Evolutionary conservation across 2,797 vertebrate species (phyloP), one percentile per base, ranked within the genome.

Genomic region (Sphenodon punctatus): DNA sequence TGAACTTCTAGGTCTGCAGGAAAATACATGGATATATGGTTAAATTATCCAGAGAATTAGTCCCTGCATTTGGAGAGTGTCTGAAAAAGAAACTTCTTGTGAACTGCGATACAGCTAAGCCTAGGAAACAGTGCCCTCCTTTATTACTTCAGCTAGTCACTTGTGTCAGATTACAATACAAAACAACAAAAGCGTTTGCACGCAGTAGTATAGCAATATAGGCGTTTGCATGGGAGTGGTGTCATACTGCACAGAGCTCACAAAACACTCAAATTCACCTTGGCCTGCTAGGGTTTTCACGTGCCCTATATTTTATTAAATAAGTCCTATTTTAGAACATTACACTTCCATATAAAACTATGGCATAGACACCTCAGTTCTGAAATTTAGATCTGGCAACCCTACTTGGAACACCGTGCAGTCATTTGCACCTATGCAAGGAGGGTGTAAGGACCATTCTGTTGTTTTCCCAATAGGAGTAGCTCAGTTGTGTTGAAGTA

Each of bases 41-140:
- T 23, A 41, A 68, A 32, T 56, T 23, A 20, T 32, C 43, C 66
- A 32, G 22, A 32, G 10, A 12, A 71, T 56, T 68, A 77, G 3
- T n/a, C 48, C 19, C 22, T 51, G 25, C 5, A 8, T 58, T 51
- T 58, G n/a, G 2, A 36, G 78, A 51, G 19, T 43, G 4, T 46
- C 42, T 60, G 34, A 77, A 13, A 32, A 69, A 6, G 51, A 67
- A 85, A 85, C 2, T 67, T 84, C 58, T 82, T 41, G 42, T 68
- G 64, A 39, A 63, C 49, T 85, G 42, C 68, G 76, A 27, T 55
- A 8, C 60, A 87, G 27, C 10, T 45, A 72, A 8, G 8, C 42
- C 5, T 45, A 55, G 61, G 77, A 60, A 86, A 65, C 13, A 56
- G 4, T 39, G 11, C 5, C 75, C 75, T 30, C 27, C 87, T 83